These are phyloP conservation scores for Nipponacmea schrenckii DNA, from an alignment of 2,888 invertebrate genomes.

Conservation along the genomic window DNA sequence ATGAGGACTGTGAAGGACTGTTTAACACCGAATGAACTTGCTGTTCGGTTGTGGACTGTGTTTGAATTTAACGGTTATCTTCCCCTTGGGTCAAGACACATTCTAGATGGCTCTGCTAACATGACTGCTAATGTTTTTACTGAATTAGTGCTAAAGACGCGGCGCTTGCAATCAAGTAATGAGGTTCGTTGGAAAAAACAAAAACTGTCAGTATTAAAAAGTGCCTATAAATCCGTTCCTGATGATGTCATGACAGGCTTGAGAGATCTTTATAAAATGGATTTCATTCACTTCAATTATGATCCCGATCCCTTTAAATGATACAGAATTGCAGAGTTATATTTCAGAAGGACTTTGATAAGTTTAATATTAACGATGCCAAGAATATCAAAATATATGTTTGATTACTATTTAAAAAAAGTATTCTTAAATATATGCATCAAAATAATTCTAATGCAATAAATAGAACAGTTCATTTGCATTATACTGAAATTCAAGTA, in stretches of 20 bases:
- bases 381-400: too few species aligned
- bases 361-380: too few species aligned
- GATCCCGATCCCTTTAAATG: neutral
- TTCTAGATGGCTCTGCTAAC: neutral
- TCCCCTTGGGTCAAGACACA: conserved; percentile 19
- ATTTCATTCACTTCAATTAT: neutral
- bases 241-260: neutral
- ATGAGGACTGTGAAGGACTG: conserved; percentile 21
- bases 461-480: too few species aligned
- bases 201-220: neutral
- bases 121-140: neutral
- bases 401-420: too few species aligned
- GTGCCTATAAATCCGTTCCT: neutral
- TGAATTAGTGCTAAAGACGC: neutral
- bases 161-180: neutral
- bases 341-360: too few species aligned
- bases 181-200: neutral
- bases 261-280: neutral
- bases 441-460: too few species aligned
- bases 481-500: too few species aligned
- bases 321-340: too few species aligned
- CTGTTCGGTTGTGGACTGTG: conserved; percentile 36
- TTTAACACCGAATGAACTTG: conserved; percentile 21
- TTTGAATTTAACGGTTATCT: conserved; percentile 43
- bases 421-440: too few species aligned